These are phyloP conservation scores for Emys orbicularis DNA, from an alignment of 2,797 vertebrate species.

Conservation along the genomic window DNA sequence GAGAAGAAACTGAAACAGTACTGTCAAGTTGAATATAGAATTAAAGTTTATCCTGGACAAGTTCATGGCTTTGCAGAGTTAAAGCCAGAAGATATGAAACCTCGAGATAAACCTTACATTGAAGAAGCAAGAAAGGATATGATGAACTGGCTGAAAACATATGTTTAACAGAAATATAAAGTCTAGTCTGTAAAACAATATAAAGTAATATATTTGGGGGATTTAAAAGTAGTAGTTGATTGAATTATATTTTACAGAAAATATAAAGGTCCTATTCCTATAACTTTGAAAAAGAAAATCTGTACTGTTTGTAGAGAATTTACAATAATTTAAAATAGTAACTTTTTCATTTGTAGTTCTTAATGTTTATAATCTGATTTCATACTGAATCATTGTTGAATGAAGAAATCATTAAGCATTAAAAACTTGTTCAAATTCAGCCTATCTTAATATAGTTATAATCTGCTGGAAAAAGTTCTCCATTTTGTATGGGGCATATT, in stretches of 20 bases:
- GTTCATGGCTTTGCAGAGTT: conserved; percentile 94
- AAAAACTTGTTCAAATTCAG: not conserved
- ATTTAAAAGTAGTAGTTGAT: not conserved
- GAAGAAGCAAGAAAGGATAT: conserved; percentile 90
- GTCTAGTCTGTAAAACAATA: not conserved
- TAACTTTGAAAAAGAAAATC: not conserved
- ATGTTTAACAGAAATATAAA: conserved; percentile 63
- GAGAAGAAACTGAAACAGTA: conserved; percentile 88
- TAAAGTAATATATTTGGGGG: not conserved
- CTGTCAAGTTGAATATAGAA: conserved; percentile 86
- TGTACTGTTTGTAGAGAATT: not conserved
- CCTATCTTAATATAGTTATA: not conserved
- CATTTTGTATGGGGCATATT: not conserved
- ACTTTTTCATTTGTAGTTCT: not conserved
- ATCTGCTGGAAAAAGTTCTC: not conserved
- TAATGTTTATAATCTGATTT: not conserved
- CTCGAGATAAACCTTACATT: conserved; percentile 85
- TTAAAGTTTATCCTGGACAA: conserved; percentile 93
- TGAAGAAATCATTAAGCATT: not conserved
- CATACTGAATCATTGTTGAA: not conserved
- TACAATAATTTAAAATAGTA: not conserved
- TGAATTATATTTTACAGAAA: not conserved
- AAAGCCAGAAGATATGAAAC: conserved; percentile 89
- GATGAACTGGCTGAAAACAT: conserved; percentile 91
- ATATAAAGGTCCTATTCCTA: not conserved